A percentile compares a stretch with the other conserved stretches of the same genome.
Conservation (phyloP, 2,888 invertebrate species). For the Napeogenes inachia region DNA sequence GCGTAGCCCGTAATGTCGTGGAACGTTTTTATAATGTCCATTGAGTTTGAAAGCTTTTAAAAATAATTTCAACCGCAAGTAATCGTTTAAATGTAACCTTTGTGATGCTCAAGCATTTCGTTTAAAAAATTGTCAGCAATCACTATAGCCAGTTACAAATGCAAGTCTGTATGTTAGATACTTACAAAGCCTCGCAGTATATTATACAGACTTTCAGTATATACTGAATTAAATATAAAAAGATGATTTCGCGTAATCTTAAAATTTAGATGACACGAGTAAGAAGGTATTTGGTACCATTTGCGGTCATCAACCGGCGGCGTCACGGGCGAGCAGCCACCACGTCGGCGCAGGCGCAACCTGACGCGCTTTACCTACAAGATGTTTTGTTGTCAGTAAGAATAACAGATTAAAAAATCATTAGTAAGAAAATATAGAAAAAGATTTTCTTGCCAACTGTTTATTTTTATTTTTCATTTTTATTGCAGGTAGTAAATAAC, state of each 20-base stretch:
- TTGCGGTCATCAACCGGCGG: constrained; percentile 38
- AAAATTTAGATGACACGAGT: constrained; percentile 22
- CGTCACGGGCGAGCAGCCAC: constrained; percentile 34
- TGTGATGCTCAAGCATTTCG: no score
- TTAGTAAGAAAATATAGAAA: not conserved
- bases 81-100: no score
- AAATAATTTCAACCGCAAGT: no score
- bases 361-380: constrained; percentile 27
- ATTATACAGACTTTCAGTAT: not conserved
- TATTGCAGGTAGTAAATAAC: no score
- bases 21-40: no score
- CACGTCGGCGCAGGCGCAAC: constrained; percentile 21
- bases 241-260: not conserved
- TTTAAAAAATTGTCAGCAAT: no score
- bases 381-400: constrained; percentile 14
- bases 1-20: no score
- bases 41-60: no score
- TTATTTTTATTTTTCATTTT: no score
- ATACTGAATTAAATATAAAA: not conserved
- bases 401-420: constrained; percentile 4
- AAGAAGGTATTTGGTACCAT: constrained; percentile 28
- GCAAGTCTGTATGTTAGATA: not conserved
- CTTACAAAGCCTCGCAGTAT: not conserved
- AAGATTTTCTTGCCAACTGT: no score
- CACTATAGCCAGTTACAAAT: not conserved